These are phyloP conservation scores for Poeciliopsis prolifica DNA, from an alignment of 2,113 vertebrate genomes.

Conservation along the genomic window DNA sequence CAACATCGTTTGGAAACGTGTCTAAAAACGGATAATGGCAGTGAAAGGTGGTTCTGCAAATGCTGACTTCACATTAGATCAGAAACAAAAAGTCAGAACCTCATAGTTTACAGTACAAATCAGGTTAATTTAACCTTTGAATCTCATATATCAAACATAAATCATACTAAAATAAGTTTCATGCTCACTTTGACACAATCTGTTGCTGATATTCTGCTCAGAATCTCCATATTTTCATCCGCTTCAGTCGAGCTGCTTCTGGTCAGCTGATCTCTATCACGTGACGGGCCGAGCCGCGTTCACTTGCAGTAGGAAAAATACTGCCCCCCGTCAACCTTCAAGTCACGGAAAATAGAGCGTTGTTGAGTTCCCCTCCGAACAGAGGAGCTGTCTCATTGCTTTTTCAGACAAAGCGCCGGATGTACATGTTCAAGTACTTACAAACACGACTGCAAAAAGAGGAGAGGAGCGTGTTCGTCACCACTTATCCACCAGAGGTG, in stretches of 20 bases:
- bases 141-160: background rate
- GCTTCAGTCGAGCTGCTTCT: slow-evolving; percentile 13
- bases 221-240: slow-evolving; percentile 41
- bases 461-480: background rate
- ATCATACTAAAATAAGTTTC: background rate
- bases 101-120: background rate
- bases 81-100: background rate
- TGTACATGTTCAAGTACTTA: background rate
- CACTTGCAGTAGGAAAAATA: background rate
- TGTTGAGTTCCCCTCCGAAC: background rate
- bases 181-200: slow-evolving; percentile 73
- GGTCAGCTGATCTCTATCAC: slow-evolving; percentile 61
- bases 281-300: slow-evolving; percentile 18
- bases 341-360: no score
- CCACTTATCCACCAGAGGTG: no score
- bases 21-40: background rate
- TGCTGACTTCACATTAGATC: background rate
- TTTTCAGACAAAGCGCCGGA: background rate
- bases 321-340: background rate
- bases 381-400: background rate
- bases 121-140: background rate
- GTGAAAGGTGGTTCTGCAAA: background rate
- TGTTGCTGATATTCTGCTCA: slow-evolving; percentile 55
- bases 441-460: background rate
- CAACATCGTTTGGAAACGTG: background rate